These are phyloP conservation scores for Automeris io DNA, from an alignment of 2,888 invertebrate genomes.

Conservation along the genomic window DNA sequence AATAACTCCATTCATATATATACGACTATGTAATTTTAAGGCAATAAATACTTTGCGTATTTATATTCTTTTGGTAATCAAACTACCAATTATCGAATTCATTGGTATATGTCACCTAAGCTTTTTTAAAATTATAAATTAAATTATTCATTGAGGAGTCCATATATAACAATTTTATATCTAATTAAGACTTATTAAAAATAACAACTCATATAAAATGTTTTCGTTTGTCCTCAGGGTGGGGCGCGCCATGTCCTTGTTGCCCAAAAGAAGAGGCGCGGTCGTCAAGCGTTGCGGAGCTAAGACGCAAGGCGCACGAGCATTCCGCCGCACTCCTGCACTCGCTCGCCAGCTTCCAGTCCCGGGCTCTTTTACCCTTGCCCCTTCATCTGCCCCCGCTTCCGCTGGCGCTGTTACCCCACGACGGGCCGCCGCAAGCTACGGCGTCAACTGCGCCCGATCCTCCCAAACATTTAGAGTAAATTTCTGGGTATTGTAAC, in stretches of 20 bases:
- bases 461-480: constrained; percentile 54
- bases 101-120: not conserved
- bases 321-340: constrained; percentile 93
- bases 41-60: too few relatives aligned
- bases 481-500: constrained; percentile 9
- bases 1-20: too few relatives aligned
- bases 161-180: too few relatives aligned
- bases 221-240: constrained; percentile 69
- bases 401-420: constrained; percentile 44
- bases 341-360: constrained; percentile 81
- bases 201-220: too few relatives aligned
- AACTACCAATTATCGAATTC: too few relatives aligned
- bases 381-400: constrained; percentile 56
- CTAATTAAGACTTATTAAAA: too few relatives aligned
- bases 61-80: too few relatives aligned
- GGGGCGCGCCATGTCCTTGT: constrained; percentile 87
- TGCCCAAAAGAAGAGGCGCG: constrained; percentile 86
- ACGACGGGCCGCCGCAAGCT: constrained; percentile 26
- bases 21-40: too few relatives aligned
- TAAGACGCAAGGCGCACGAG: constrained; percentile 95
- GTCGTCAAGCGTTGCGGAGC: constrained; percentile 92
- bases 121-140: not conserved
- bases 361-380: constrained; percentile 72
- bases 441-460: constrained; percentile 30
- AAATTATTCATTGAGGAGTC: too few relatives aligned